A percentile compares a stretch with the other conserved stretches of the same genome.
Conservation (phyloP, 2,888 invertebrate species). For the Mesorhabditis spiculigera region DNA sequence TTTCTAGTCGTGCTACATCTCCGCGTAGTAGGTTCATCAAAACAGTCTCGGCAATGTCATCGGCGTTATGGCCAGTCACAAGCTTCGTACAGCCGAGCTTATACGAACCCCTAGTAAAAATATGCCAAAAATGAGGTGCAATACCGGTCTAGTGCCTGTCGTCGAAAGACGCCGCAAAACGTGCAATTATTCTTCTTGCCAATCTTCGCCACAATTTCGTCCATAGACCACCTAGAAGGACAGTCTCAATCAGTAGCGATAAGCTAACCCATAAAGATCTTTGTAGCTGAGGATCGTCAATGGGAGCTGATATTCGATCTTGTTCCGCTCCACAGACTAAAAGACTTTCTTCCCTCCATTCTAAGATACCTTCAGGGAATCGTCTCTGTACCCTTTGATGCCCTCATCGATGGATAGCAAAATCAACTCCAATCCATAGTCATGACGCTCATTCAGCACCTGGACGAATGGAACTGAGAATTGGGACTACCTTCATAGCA, state of each 20-base stretch:
- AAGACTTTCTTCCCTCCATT: not conserved
- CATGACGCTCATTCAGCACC: slow-evolving; percentile 80
- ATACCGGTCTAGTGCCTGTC: slow-evolving; percentile 77
- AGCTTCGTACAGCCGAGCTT: slow-evolving; percentile 83
- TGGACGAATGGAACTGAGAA: slow-evolving; percentile 64
- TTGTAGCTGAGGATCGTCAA: slow-evolving; percentile 92
- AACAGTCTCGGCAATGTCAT: slow-evolving; percentile 94
- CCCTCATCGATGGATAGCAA: slow-evolving; percentile 94
- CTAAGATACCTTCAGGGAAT: slow-evolving; percentile 78
- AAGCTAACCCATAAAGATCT: slow-evolving; percentile 71
- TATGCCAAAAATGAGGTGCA: not conserved
- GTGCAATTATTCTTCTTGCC: slow-evolving; percentile 88
- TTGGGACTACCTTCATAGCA: slow-evolving; percentile 65
- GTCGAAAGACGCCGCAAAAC: slow-evolving; percentile 72
- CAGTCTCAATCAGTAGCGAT: not conserved
- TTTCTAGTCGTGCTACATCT: slow-evolving; percentile 84
- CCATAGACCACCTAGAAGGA: slow-evolving; percentile 82
- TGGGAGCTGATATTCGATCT: slow-evolving; percentile 86
- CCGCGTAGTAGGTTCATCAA: slow-evolving; percentile 74
- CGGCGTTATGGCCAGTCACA: slow-evolving; percentile 75
- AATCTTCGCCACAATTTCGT: slow-evolving; percentile 79
- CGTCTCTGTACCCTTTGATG: slow-evolving; percentile 85
- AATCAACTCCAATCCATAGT: slow-evolving; percentile 83
- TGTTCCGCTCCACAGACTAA: slow-evolving; percentile 77
- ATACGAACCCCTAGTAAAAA: slow-evolving; percentile 78